Percentiles rank a stretch among this genome's conserved stretches.
phyloP scores from a whole-genome alignment of 1,140 invertebrate species.

The Drosophila parvula region DNA sequence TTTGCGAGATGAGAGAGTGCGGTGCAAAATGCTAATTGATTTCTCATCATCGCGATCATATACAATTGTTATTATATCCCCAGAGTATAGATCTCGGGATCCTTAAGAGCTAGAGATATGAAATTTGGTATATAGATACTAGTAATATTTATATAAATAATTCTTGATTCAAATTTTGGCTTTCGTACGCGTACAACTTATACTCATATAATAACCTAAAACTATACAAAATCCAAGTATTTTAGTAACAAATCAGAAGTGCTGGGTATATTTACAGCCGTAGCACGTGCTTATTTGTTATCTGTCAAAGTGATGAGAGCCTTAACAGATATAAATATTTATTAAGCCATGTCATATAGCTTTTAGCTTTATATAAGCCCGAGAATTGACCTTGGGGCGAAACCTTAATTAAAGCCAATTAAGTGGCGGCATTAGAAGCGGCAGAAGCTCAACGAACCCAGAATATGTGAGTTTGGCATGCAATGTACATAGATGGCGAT shows the following conservation, averaged over 20 bases:
- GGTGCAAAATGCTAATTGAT: conserved; percentile 34
- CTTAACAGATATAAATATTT: conserved; percentile 14
- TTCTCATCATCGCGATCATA: conserved; percentile 19
- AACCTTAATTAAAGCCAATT: conserved; percentile 51
- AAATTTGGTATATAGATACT: neutral
- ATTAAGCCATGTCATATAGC: conserved; percentile 7
- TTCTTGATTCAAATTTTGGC: rapidly evolving
- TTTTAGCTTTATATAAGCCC: conserved; percentile 9
- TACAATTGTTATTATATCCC: neutral
- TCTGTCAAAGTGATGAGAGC: conserved; percentile 9
- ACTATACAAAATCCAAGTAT: too few relatives aligned
- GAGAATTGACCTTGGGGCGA: conserved; percentile 35
- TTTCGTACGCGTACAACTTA: too few relatives aligned
- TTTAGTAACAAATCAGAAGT: neutral
- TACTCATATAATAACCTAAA: too few relatives aligned
- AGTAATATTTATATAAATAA: neutral
- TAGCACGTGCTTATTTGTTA: neutral
- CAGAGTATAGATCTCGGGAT: neutral
- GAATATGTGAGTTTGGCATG: conserved; percentile 43
- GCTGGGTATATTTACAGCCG: neutral
- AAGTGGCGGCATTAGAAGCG: conserved; percentile 42
- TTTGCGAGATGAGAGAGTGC: conserved; percentile 9
- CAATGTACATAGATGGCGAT: conserved; percentile 19
- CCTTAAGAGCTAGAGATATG: neutral
- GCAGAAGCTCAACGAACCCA: conserved; percentile 49